Conservation (phyloP, 1,140 invertebrate species). For the Radopholus similis region DNA sequence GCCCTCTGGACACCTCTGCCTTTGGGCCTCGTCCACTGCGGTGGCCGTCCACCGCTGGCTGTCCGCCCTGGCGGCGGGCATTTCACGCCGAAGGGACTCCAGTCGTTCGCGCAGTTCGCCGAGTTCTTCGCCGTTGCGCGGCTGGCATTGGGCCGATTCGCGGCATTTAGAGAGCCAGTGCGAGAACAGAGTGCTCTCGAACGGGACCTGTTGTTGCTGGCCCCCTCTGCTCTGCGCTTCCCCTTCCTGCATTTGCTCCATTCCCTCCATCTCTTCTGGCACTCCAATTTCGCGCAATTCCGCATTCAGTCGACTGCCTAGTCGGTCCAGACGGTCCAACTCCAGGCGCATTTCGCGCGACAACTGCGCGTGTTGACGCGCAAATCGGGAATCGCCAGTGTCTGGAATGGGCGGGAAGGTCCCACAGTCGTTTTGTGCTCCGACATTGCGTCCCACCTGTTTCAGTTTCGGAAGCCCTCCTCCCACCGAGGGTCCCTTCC, state of each 20-base stretch:
- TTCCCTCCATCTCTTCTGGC: too few species aligned
- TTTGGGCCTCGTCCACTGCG: not conserved
- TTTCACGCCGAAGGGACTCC: not conserved
- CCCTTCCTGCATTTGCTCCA: not conserved
- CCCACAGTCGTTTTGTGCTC: too few species aligned
- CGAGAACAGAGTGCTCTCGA: not conserved
- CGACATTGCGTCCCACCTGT: too few species aligned
- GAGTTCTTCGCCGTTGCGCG: slow-evolving; percentile 8
- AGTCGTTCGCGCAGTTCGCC: not conserved
- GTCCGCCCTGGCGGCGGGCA: not conserved
- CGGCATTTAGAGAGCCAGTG: not conserved
- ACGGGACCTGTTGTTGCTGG: not conserved
- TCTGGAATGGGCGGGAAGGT: too few species aligned
- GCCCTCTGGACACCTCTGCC: not conserved
- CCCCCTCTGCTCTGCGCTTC: not conserved
- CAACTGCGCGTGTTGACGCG: too few species aligned
- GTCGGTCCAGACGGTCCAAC: not conserved
- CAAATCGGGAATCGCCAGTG: too few species aligned
- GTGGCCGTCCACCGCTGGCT: not conserved
- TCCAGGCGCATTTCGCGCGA: not conserved
- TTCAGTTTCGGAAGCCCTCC: too few species aligned
- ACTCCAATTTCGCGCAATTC: too few species aligned
- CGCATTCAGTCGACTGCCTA: too few species aligned
- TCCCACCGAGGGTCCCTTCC: too few species aligned
- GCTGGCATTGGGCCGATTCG: not conserved